Evolutionary conservation across 2,797 vertebrate genomes (phyloP), one percentile per base, ranked within the genome.

Genomic region (Malurus leucopterus): DNA sequence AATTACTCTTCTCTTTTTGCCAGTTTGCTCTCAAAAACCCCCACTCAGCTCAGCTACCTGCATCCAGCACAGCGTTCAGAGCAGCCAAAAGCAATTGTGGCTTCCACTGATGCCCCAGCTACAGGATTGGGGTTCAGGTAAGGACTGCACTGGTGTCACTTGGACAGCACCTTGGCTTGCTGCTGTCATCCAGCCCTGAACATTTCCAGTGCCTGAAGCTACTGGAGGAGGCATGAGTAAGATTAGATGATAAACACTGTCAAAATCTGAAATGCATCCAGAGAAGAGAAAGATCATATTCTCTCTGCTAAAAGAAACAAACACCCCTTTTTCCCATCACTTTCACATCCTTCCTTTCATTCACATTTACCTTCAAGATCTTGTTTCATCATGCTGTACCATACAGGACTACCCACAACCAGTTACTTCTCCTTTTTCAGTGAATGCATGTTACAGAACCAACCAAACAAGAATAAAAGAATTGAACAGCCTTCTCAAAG

Each of bases 1-100:
- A 90, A 86, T 73, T 79, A 67, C 51, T 65, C 43, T 23, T 89
- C 89, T 84, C 57, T 59, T 86, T 65, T 51, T 71, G 70, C 78
- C 86, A 93, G 63, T 50, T 74, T 29, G 2, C 41, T 72, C 75
- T 73, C 83, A 59, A 49, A 79, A 87, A 23, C 58, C 9, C 0
- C 63, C 7, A 41, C 63, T 58, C 26, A 57, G 70, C 71, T 90
- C 68, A 57, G 93, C 58, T 38, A 64, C 61, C 58, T 69, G 62
- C 64, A 79, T 32, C 49, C 20, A 64, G 63, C 72, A 46, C 34
- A 3, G 26, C 20, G 40, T 11, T 78, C 73, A 29, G 63, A 71
- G 72, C 69, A 80, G 70, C 59, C 49, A 89, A 38, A 87, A 83
- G 46, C 54, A 72, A 57, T 57, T 80, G 49, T 12, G 38, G 20